Conservation (phyloP, 1,140 invertebrate genomes). For the Drosophila erecta region DNA sequence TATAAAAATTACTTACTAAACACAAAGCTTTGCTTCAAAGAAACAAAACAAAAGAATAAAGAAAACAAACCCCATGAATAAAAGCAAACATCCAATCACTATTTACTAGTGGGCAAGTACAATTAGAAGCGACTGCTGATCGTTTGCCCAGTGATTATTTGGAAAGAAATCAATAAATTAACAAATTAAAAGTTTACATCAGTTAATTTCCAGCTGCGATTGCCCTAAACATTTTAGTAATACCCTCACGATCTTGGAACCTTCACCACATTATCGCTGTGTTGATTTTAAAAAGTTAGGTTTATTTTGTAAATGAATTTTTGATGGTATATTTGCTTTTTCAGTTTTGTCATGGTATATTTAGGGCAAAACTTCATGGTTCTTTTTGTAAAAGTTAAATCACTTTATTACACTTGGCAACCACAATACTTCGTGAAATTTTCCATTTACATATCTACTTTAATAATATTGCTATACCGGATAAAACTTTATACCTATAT, state of each 20-base stretch:
- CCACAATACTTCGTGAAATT: too few relatives aligned
- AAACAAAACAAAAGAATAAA: background rate
- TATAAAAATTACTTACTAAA: constrained; percentile 55
- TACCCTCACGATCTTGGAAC: background rate
- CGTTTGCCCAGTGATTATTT: background rate
- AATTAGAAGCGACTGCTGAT: background rate
- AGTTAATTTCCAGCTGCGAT: background rate
- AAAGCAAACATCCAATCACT: constrained; percentile 25
- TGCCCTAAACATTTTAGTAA: background rate
- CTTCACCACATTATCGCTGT: too few relatives aligned
- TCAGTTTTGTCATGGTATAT: background rate
- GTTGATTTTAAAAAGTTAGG: background rate
- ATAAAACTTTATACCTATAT: too few relatives aligned
- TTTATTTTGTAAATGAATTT: background rate
- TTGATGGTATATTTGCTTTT: background rate
- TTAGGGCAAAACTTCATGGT: too few relatives aligned
- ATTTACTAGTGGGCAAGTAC: background rate
- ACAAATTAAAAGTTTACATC: too few relatives aligned
- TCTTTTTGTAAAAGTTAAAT: background rate
- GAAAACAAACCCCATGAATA: background rate
- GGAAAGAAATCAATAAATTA: constrained; percentile 2
- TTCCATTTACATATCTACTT: too few relatives aligned
- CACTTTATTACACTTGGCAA: background rate
- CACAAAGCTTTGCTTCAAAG: constrained; percentile 5
- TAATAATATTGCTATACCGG: too few relatives aligned